Percentiles rank a stretch among this genome's conserved stretches.
Evolutionary conservation across 2,888 invertebrate species (phyloP).

Genomic region (Leptinotarsa peninsularis): DNA sequence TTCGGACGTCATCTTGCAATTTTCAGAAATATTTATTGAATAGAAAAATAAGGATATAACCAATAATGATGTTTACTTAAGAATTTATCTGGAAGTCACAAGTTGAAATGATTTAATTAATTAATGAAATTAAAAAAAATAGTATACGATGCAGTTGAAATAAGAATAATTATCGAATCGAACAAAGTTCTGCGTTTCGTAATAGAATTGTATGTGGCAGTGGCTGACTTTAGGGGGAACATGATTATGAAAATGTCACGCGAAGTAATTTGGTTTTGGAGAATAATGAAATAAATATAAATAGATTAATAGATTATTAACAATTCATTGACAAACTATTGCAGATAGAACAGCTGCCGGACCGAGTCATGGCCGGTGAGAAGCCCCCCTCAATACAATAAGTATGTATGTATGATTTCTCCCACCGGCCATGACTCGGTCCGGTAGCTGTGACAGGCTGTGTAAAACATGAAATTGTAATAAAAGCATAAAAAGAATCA

Average conservation of each 20-base stretch:
- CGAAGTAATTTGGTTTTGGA: too few species aligned
- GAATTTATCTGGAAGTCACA: not conserved
- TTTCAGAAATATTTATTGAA: not conserved
- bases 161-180: not conserved
- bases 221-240: not conserved
- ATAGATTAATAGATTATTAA: too few species aligned
- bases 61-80: conserved; percentile 1
- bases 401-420: too few species aligned
- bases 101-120: not conserved
- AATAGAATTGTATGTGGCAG: not conserved
- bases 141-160: not conserved
- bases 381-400: too few species aligned
- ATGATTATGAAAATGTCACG: not conserved
- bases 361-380: too few species aligned
- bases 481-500: too few species aligned
- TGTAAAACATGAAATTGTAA: too few species aligned
- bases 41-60: not conserved
- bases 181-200: not conserved
- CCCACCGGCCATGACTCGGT: too few species aligned
- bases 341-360: too few species aligned
- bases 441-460: too few species aligned
- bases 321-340: too few species aligned
- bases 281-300: too few species aligned
- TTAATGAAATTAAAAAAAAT: not conserved
- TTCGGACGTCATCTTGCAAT: not conserved